Evolutionary conservation across 2,797 vertebrate genomes (phyloP), one percentile per base, ranked within the genome.

Genomic region (Channallabes apus): DNA sequence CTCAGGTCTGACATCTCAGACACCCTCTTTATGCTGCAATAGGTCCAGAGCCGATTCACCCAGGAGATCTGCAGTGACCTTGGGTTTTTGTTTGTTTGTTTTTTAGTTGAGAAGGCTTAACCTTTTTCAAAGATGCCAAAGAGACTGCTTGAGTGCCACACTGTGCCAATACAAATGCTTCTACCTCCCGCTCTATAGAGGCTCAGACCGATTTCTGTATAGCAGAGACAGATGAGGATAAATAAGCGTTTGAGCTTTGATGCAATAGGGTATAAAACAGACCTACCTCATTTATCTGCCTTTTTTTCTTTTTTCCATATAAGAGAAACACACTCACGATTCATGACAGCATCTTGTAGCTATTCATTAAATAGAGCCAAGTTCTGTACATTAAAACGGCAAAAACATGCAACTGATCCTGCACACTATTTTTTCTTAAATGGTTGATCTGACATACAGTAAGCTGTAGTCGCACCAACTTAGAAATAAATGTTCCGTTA

Each of bases 1-100:
- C 85, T 87, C 82, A 67, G n/a, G 29, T 29, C 75, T 24, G 46
- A 29, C 15, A 38, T 58, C 59, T 68, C 51, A n/a, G n/a, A 67
- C 7, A 29, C 27, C 68, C 62, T 80, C 61, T 6, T 17, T 61
- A 80, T 83, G 81, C 65, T 82, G 80, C 65, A 68, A 4, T 69
- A 82, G 64, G 68, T 68, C 62, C 24, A 58, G 46, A 86, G 3
- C 15, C 4, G 64, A 18, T 76, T 67, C 56, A 20, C 11, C 51
- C 32, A 38, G 29, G 46, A 75, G 24, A 59, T 46, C n/a, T 82
- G 51, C 3, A 12, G 1, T 82, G 38, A 17, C 18, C 29, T 32
- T 64, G 4, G 14, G 12, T 81, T 54, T 46, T 18, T 7, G 9
- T 32, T 18, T 1, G 4, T 22, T 6, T 54, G 29, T n/a, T n/a